These are phyloP conservation scores for Paradisaea rubra DNA, from an alignment of 2,113 vertebrate species.

Conservation along the genomic window DNA sequence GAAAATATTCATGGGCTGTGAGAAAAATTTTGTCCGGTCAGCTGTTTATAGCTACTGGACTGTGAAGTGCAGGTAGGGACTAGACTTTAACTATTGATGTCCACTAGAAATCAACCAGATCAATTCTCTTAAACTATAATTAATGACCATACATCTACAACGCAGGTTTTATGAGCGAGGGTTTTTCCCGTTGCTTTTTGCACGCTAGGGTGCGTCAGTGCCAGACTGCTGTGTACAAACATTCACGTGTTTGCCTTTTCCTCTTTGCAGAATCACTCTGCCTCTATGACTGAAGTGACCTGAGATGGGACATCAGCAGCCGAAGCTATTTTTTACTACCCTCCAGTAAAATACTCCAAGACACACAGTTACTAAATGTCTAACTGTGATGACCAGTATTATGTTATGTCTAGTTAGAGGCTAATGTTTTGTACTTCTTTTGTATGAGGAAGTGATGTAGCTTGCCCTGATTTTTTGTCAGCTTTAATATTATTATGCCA, in stretches of 20 bases:
- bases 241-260: slow-evolving; percentile 13
- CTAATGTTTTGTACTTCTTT: slow-evolving; percentile 98
- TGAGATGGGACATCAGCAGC: slow-evolving; percentile 78
- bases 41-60: background rate
- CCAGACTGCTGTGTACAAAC: background rate
- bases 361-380: slow-evolving; percentile 85
- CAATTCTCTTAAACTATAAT: background rate
- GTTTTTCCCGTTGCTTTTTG: background rate
- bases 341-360: slow-evolving; percentile 85
- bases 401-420: slow-evolving; percentile 92
- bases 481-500: slow-evolving; percentile 86
- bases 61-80: background rate
- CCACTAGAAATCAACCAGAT: background rate
- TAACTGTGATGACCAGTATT: slow-evolving; percentile 85
- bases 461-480: slow-evolving; percentile 83
- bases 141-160: background rate
- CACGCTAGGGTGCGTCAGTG: background rate
- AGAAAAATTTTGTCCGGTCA: background rate
- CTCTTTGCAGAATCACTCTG: slow-evolving; percentile 89
- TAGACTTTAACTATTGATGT: background rate
- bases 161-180: background rate
- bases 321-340: slow-evolving; percentile 83
- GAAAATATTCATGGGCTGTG: background rate
- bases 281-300: slow-evolving; percentile 98
- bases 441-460: slow-evolving; percentile 96